Evolutionary conservation across 2,797 vertebrate genomes (phyloP), one percentile per base, ranked within the genome.

Genomic region (Rhynchotus rufescens): DNA sequence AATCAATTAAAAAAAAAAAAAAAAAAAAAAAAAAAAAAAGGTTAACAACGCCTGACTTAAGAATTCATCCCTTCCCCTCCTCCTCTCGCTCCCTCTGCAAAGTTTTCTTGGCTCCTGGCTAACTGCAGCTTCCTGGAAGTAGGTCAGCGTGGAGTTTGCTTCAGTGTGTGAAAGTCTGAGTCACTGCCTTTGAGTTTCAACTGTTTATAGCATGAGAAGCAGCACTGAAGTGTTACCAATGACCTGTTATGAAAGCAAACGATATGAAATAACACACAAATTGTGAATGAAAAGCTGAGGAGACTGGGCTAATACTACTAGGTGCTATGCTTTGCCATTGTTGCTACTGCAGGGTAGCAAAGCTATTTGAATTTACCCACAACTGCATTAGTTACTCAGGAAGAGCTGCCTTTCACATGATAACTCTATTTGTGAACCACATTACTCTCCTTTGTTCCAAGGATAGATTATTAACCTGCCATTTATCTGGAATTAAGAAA

Each of bases 91-190:
- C 44, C 34, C 68, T 79, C 22, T 65, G 54, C 8, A 44, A 80
- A 66, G 21, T 67, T 74, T 95, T 85, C 80, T 92, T 89, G 74
- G 86, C 42, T 73, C 56, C 22, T 78, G 40, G 40, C 66, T 0
- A 30, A 34, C 71, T 64, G 36, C 49, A 76, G 57, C 85, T 69
- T 93, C 84, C 74, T 89, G 85, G 84, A 95, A 94, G 67, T 79
- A 91, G 87, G 89, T 92, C 85, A 88, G 52, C 44, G 51, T 76
- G 71, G 52, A 88, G 67, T 12, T 60, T 14, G 47, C 9, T 32
- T 56, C 6, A 0, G 3, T 15, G 60, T 57, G 71, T 32, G 49
- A 67, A 28, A 76, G 36, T 61, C 60, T 47, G n/a, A 85, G 60
- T 60, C 45, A 28, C 47, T 44, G 67, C 82, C 64, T 73, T 60